Evolutionary conservation across 2,113 vertebrate species (phyloP).

Genomic region (Merops nubicus): DNA sequence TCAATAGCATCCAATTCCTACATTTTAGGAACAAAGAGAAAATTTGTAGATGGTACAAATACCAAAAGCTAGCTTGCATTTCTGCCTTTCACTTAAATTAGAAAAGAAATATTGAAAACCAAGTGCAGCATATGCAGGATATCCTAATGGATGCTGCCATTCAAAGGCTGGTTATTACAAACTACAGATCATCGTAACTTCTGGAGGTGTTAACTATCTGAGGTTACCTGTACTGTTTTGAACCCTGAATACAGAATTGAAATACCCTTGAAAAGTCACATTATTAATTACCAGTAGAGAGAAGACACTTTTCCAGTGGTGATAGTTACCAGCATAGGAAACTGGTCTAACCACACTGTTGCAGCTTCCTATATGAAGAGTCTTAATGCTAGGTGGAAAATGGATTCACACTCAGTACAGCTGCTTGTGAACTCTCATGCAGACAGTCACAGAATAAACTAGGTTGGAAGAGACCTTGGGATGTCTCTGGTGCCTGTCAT

Average conservation of each 20-base stretch:
- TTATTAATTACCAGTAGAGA: neutral
- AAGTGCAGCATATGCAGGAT: neutral
- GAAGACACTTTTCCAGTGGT: neutral
- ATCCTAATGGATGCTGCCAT: neutral
- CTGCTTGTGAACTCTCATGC: neutral
- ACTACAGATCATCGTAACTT: neutral
- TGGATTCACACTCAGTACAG: neutral
- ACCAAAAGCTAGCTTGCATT: neutral
- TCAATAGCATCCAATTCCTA: constrained; percentile 91
- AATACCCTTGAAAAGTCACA: neutral
- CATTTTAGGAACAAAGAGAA: constrained; percentile 31
- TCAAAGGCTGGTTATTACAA: neutral
- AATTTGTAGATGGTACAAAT: neutral
- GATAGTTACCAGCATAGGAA: neutral
- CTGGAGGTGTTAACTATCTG: neutral
- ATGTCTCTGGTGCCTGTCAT: neutral
- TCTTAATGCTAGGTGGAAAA: neutral
- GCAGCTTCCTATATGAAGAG: neutral
- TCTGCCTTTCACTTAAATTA: neutral
- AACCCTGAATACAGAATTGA: neutral
- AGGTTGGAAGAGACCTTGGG: neutral
- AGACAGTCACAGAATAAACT: neutral
- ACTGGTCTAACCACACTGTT: neutral
- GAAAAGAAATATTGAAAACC: neutral
- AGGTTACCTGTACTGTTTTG: neutral